A percentile compares a stretch with the other conserved stretches of the same genome.
These are phyloP conservation scores for Perca flavescens DNA, from an alignment of 2,113 vertebrate genomes.

Conservation along the genomic window DNA sequence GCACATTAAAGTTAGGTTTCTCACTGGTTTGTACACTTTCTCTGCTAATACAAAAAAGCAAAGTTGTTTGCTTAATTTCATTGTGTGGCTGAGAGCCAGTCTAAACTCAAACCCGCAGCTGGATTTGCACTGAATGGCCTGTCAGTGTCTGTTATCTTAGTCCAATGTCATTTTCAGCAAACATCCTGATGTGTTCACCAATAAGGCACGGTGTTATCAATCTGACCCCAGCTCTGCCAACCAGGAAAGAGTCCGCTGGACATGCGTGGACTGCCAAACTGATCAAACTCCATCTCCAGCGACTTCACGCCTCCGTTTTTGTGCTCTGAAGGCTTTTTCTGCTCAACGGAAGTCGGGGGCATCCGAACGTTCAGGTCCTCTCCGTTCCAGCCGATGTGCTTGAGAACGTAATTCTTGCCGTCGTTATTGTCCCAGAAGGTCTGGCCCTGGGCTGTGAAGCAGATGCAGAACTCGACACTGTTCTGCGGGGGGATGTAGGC, in stretches of 20 bases:
- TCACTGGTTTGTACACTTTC: conserved; percentile 22
- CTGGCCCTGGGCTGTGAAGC: conserved; percentile 85
- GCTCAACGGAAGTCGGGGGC: not conserved
- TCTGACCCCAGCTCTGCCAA: conserved; percentile 90
- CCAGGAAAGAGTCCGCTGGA: conserved; percentile 87
- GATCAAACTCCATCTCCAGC: conserved; percentile 83
- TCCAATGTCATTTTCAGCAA: conserved; percentile 7
- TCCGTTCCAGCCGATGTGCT: conserved; percentile 84
- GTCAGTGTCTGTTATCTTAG: conserved; percentile 16
- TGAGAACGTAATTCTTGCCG: conserved; percentile 91
- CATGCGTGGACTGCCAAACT: conserved; percentile 88
- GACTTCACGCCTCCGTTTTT: conserved; percentile 69
- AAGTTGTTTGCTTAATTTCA: conserved; percentile 15
- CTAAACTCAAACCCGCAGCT: not conserved
- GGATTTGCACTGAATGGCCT: not conserved
- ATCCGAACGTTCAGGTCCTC: conserved; percentile 46
- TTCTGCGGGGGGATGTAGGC: conserved; percentile 82
- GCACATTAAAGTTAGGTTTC: conserved; percentile 22
- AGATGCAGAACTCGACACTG: conserved; percentile 93
- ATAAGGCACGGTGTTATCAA: conserved; percentile 86
- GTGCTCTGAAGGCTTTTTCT: conserved; percentile 74
- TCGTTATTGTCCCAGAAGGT: conserved; percentile 96
- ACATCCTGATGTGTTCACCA: conserved; percentile 83
- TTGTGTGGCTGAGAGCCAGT: conserved; percentile 15
- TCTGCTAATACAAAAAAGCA: conserved; percentile 13